Base-by-base conservation (phyloP, 2,888 invertebrate genomes). In the Galerucella calmariensis region DNA sequence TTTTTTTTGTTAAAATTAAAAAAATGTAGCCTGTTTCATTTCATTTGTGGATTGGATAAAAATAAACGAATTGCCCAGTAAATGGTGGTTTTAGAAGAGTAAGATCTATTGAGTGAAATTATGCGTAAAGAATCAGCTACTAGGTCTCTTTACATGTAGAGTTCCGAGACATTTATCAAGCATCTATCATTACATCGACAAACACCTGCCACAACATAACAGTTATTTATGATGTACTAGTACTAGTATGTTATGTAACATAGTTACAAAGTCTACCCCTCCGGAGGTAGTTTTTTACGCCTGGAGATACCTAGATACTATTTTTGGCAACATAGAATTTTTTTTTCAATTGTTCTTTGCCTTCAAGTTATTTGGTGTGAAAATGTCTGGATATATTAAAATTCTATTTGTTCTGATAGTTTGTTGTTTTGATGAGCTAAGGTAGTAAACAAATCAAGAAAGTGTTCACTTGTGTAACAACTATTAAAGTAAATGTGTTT, bases 1-100 rank as follows among this genome's bases (percentile, higher is more conserved):
- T 24, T n/a, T 24, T 69, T 67, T 69, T 67, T 61, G 24, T 16
- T 69, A 46, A 16, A 58, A 72, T 41, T 68, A 46, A 46, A 12
- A 46, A 11, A 2, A 11, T 16, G 16, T 24, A 58, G 61, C 12
- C 58, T 14, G 35, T 41, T 44, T 58, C 27, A 44, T n/a, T 61
- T 63, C 35, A 35, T 35, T 35, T 35, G 35, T 35, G 6, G 4
- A 35, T 35, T 4, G 35, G 35, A 35, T 35, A 46, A 46, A 46
- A 46, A 46, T 46, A 11, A 46, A 46, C 10, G 2, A 2, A 46
- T 2, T 11, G 2, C 2, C 2, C 10, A 46, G 10, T 46, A 46
- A 46, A 46, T 2, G 12, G 48, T 48, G 14, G 12, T 48, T 48
- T 48, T 12, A 14, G 12, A 14, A 48, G 12, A 48, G 48, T 48